These are phyloP conservation scores for Phlogophora meticulosa DNA, from an alignment of 2,888 invertebrate species.

Conservation along the genomic window DNA sequence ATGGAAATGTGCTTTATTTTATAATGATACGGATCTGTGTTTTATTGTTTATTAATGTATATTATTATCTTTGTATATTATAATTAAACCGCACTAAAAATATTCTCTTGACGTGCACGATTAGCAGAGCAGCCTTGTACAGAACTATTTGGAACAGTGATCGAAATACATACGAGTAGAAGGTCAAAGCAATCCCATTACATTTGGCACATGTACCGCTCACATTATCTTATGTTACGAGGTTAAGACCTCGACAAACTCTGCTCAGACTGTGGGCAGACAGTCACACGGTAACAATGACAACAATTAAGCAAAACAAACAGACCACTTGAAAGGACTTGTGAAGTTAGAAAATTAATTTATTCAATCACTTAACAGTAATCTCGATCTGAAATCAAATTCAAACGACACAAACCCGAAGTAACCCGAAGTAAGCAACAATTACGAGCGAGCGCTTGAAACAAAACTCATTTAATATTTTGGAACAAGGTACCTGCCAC, in stretches of 20 bases:
- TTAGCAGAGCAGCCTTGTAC: constrained; percentile 14
- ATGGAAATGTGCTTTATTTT: not conserved
- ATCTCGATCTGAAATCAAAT: constrained; percentile 15
- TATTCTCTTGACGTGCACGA: not conserved
- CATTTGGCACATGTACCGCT: constrained; percentile 49
- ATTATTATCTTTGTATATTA: no score
- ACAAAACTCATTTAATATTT: constrained; percentile 55
- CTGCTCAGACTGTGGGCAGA: not conserved
- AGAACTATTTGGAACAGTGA: constrained; percentile 13
- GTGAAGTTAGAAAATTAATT: not conserved
- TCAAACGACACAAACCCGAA: constrained; percentile 12
- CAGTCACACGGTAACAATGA: not conserved
- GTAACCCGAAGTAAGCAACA: constrained; percentile 34
- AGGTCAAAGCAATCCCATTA: constrained; percentile 34
- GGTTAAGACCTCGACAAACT: constrained; percentile 13
- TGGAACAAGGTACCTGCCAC: constrained; percentile 29
- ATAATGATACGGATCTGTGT: no score
- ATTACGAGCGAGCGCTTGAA: constrained; percentile 28
- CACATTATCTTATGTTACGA: constrained; percentile 34
- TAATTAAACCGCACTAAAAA: no score
- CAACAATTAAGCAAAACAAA: not conserved
- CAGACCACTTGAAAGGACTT: not conserved
- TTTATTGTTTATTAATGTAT: no score
- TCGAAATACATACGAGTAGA: constrained; percentile 11
- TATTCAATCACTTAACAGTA: constrained; percentile 6